Evolutionary conservation across 1,140 invertebrate species (phyloP).

Genomic region (Zaprionus gabonicus): DNA sequence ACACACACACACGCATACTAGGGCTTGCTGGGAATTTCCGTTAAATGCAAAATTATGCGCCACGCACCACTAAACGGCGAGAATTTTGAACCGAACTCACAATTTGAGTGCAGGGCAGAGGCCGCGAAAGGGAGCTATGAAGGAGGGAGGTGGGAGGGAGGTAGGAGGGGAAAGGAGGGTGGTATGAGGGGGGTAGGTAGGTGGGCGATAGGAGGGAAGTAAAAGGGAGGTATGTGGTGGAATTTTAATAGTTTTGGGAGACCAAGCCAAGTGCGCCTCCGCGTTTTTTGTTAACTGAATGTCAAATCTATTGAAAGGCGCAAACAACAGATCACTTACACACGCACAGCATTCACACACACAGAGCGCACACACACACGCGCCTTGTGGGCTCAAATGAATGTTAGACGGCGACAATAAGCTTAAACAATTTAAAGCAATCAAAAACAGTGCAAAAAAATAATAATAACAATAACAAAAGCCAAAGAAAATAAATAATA

Average conservation of each 20-base stretch:
- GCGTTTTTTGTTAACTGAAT: conserved; percentile 72
- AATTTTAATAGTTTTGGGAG: too few species aligned
- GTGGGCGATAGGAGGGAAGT: too few species aligned
- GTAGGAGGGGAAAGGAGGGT: background rate
- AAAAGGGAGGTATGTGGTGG: too few species aligned
- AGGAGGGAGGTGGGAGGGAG: background rate
- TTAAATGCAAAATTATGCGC: conserved; percentile 65
- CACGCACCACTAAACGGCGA: conserved; percentile 60
- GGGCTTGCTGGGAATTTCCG: conserved; percentile 68
- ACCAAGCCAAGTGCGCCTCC: conserved; percentile 27
- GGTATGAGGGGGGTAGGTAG: too few species aligned
- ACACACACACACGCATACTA: background rate
- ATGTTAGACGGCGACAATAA: conserved; percentile 24
- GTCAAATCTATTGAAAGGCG: conserved; percentile 77
- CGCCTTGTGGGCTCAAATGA: conserved; percentile 19
- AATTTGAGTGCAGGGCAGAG: conserved; percentile 1
- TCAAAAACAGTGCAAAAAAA: conserved; percentile 52
- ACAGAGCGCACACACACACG: conserved; percentile 14
- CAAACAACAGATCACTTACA: conserved; percentile 10
- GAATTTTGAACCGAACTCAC: background rate
- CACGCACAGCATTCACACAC: conserved; percentile 5
- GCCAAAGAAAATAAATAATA: conserved; percentile 7
- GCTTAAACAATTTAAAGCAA: conserved; percentile 67
- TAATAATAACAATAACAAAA: conserved; percentile 23
- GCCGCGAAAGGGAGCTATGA: background rate